Percentiles rank a stretch among this genome's conserved stretches.
Conservation (phyloP, 2,888 invertebrate genomes). For the Pseudoips prasinana region DNA sequence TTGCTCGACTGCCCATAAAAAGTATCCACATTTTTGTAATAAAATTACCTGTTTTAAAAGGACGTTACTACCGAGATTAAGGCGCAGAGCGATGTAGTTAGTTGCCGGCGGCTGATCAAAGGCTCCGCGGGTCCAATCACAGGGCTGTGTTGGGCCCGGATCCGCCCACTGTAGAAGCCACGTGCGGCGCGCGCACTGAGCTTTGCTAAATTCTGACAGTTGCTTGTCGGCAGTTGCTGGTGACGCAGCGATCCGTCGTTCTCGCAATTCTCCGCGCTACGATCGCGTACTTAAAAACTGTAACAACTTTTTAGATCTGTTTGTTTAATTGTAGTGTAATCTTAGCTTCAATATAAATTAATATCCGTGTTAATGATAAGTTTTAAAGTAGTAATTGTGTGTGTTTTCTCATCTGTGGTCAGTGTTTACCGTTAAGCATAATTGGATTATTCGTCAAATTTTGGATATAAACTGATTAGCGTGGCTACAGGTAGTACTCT, state of each 20-base stretch:
- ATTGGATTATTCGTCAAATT: constrained; percentile 39
- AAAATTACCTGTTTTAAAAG: constrained; percentile 82
- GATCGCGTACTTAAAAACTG: constrained; percentile 46
- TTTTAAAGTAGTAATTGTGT: constrained; percentile 13
- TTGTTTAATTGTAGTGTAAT: constrained; percentile 7
- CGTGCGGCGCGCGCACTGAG: constrained; percentile 77
- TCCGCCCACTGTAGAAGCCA: constrained; percentile 65
- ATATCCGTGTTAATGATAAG: constrained; percentile 11
- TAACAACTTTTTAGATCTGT: constrained; percentile 27
- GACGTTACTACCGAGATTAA: constrained; percentile 81
- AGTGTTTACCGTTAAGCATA: constrained; percentile 29
- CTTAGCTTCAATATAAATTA: constrained; percentile 2
- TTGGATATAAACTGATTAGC: constrained; percentile 33
- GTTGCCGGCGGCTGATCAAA: constrained; percentile 78
- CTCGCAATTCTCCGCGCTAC: constrained; percentile 32
- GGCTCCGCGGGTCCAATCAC: constrained; percentile 59
- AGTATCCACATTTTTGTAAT: constrained; percentile 76
- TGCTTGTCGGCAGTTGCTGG: constrained; percentile 41
- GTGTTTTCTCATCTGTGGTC: constrained; percentile 32
- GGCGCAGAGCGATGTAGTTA: constrained; percentile 77
- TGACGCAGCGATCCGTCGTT: constrained; percentile 27
- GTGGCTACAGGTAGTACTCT: constrained; percentile 33
- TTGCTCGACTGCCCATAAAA: constrained; percentile 72
- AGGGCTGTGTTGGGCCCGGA: constrained; percentile 37
- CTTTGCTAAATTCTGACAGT: constrained; percentile 58